Conservation (phyloP, 2,113 vertebrate species). For the Ranitomeya variabilis region DNA sequence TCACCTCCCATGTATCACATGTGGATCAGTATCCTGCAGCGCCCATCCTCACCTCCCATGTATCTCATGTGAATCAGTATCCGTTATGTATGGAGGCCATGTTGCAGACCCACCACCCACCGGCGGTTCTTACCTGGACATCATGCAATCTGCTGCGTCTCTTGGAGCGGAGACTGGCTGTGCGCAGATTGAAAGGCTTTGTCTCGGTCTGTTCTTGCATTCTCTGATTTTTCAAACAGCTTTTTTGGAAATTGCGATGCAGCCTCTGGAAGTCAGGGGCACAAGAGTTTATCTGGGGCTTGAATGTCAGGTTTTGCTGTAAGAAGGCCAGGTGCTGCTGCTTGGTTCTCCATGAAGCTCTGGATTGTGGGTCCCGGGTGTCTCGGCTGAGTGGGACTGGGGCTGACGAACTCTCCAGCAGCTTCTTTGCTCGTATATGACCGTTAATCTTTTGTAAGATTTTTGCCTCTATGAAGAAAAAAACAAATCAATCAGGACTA, state of each 20-base stretch:
- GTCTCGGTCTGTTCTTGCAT: constrained; percentile 75
- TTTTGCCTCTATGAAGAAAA: constrained; percentile 74
- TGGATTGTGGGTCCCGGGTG: constrained; percentile 62
- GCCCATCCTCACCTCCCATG: too few species aligned
- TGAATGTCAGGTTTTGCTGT: constrained; percentile 82
- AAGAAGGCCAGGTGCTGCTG: constrained; percentile 80
- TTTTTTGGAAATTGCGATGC: constrained; percentile 82
- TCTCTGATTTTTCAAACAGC: constrained; percentile 70
- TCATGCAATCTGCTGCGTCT: too few species aligned
- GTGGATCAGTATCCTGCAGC: too few species aligned
- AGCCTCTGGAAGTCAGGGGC: constrained; percentile 85
- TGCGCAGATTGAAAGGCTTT: constrained; percentile 86
- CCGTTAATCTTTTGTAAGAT: constrained; percentile 76
- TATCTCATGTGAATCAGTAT: too few species aligned
- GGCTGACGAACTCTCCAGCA: constrained; percentile 68
- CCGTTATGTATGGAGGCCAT: too few species aligned
- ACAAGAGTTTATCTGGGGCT: constrained; percentile 78
- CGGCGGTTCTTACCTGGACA: not conserved
- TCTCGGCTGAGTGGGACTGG: constrained; percentile 62
- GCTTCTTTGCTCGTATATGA: constrained; percentile 76
- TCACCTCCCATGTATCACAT: too few species aligned
- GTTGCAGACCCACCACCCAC: too few species aligned
- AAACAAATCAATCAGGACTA: too few species aligned
- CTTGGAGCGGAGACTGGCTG: constrained; percentile 69
- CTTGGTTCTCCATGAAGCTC: constrained; percentile 73